Base-by-base conservation (phyloP, 1,140 invertebrate genomes). In the Anastrepha ludens region DNA sequence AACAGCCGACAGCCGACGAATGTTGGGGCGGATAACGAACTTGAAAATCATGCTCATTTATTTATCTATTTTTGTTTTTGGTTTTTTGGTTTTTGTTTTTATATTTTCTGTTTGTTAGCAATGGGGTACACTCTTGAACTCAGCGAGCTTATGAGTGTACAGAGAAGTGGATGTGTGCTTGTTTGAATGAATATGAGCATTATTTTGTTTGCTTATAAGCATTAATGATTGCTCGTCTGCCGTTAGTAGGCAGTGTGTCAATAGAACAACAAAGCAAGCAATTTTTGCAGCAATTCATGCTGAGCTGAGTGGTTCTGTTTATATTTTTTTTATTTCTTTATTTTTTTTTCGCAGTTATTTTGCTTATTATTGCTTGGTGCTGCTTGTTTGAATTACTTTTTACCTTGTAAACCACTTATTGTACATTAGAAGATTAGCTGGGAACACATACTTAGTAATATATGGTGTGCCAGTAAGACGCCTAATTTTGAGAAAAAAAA, bases 151-250 rank as follows among this genome's bases (percentile, higher is more conserved):
- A 29, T 29, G 29, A 29, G 60, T 9, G n/a, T 13, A 62, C 50
- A 55, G 50, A 55, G 50, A 55, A 55, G 50, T 55, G 9, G 15
- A 1, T 74, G 2, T 50, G 15, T 74, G n/a, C 3, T 0, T 67
- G 11, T 11, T 67, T 67, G 20, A 7, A 67, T 39, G 64, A 15
- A 11, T 3, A 44, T 44, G 47, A 9, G n/a, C 70, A 13, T 47
- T 17, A 47, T 13, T 50, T 47, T 17, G 5, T 74, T 47, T 74
- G 44, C 47, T 74, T 74, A 13, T 47, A 4, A 74, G 29, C 44
- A 74, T n/a, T 74, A 44, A 47, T 47, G 44, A n/a, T 41, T 74
- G 44, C 29, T 70, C 70, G 70, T 74, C 67, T 74, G n/a, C 70
- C 44, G 39, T 41, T n/a, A 81, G 11, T 81, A 8, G 17, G n/a